Evolutionary conservation across 2,113 vertebrate genomes (phyloP), one percentile per base, ranked within the genome.

Genomic region (Dascyllus trimaculatus): DNA sequence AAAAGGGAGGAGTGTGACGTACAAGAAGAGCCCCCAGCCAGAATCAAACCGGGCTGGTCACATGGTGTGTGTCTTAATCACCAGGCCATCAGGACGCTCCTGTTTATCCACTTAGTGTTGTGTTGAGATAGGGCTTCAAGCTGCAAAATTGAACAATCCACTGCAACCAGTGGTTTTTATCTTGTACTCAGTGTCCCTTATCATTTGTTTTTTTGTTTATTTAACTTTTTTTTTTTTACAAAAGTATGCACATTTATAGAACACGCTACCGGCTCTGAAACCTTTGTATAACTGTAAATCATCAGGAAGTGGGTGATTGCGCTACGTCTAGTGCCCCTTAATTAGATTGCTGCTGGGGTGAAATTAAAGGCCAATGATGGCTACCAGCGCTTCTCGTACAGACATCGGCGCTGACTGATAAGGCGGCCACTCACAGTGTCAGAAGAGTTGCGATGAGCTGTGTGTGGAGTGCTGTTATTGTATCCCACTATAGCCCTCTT

Each of bases 311-410:
- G 62, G 38, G 71, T 61, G 68, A 73, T 85, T 76, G 71, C 80
- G 59, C 84, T 90, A 84, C 85, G 74, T 89, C 67, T 72, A 83
- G 84, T 85, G 84, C 51, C 75, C 72, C 66, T 90, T 86, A 91
- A 92, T 93, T 92, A 88, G 76, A 89, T 75, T 71, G 71, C 72
- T 88, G 88, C 72, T 81, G 82, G 72, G 60, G 77, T 83, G 85
- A 84, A 92, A 75, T 78, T 81, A 84, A 90, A 92, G 78, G 86
- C 79, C 78, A 84, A 59, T 11, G 22, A 84, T 85, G 70, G 82
- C 89, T 79, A 65, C 79, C 72, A 84, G 90, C 79, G 22, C 81
- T 86, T 88, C 66, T 71, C 61, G 35, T 69, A 29, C 49, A 73
- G 78, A 79, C 58, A 68, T 61, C 75, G 80, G 57, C 66, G 65